Evolutionary conservation across 2,888 invertebrate genomes (phyloP), one percentile per base, ranked within the genome.

Genomic region (Synergus laeviventris): DNA sequence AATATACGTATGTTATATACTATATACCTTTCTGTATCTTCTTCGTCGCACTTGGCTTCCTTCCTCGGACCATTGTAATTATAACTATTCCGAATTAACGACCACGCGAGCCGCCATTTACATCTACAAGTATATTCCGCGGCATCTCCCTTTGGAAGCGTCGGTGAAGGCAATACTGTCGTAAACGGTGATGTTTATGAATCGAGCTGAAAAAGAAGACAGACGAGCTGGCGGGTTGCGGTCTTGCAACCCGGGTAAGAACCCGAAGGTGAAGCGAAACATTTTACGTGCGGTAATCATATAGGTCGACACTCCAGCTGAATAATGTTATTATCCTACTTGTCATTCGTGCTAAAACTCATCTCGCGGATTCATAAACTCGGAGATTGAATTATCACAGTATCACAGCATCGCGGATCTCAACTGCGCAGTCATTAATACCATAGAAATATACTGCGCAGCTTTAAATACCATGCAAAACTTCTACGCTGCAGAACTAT

Each of bases 261-360:
- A 49, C 18, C 18, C 54, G 18, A 54, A 54, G 54, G 54, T 54
- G 54, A 59, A 64, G 73, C 78, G 54, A 76, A 78, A 81, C 77
- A 70, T 81, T 87, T 80, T 77, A 78, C 81, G 74, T 81, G 84
- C 81, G 24, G 66, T 66, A 85, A 85, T 86, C 87, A 85, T 81
- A 82, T 78, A 81, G 81, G 80, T 84, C 84, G 84, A 86, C 85
- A 80, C 80, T 82, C 80, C 82, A 83, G 83, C 82, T 82, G 81
- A 85, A 87, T 86, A 85, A 86, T 86, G 85, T 83, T 87, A 86
- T 87, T 86, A 85, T 79, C 61, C 75, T 78, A 80, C 76, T 82
- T 81, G 82, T 82, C 86, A 81, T 81, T 85, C 82, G 81, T 74
- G 76, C 73, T 75, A 45, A 21, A 39, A 45, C 45, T 66, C 42